Conservation (phyloP, 2,113 vertebrate species). For the Corvus cornix region DNA sequence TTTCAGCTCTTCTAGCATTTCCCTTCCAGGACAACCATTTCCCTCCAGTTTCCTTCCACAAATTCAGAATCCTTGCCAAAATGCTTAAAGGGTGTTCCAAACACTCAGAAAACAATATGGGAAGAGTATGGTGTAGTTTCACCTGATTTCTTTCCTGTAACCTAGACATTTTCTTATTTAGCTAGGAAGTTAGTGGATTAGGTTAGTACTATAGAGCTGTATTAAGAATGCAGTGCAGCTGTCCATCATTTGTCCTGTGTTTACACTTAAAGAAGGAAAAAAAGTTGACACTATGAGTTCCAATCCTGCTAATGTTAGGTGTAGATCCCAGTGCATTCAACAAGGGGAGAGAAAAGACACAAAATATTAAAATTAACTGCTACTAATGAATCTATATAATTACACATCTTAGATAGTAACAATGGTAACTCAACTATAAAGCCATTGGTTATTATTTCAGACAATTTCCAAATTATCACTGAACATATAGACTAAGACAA, state of each 20-base stretch:
- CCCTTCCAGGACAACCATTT: not conserved
- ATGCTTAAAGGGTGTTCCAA: not conserved
- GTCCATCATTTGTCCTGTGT: not conserved
- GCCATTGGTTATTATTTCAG: not conserved
- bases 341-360: not conserved
- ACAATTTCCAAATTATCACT: not conserved
- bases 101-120: not conserved
- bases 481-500: not conserved
- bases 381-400: not conserved
- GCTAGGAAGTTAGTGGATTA: not conserved
- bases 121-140: not conserved
- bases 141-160: not conserved
- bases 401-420: not conserved
- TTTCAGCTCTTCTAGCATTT: not conserved
- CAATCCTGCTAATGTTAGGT: not conserved
- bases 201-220: not conserved
- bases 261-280: not conserved
- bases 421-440: not conserved
- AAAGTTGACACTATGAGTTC: not conserved
- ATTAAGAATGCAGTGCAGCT: not conserved
- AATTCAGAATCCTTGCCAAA: not conserved
- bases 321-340: not conserved
- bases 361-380: not conserved
- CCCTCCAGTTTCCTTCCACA: not conserved
- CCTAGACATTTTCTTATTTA: not conserved